These are phyloP conservation scores for Agelas oroides DNA, from an alignment of 37 sponge, comb jelly and placozoan species.

Conservation along the genomic window DNA sequence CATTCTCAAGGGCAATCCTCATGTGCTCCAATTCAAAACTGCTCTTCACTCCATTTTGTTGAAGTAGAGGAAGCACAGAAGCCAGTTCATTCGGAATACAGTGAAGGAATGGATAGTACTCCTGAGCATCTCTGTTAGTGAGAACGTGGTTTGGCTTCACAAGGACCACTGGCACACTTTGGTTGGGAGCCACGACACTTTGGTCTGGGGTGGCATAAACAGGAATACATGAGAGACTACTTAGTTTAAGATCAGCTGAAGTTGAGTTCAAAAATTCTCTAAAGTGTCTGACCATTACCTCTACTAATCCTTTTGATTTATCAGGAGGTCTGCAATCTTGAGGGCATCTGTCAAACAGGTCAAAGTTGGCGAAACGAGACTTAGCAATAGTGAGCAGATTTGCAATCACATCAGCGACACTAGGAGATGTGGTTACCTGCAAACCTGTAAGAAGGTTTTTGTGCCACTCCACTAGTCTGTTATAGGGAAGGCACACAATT, in stretches of 20 bases:
- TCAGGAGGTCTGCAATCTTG: not conserved
- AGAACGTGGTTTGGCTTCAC: slow-evolving; percentile 57
- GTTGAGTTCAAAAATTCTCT: too few species aligned
- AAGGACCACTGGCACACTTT: slow-evolving; percentile 12
- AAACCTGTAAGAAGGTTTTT: too few species aligned
- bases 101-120: slow-evolving; percentile 51
- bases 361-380: slow-evolving; percentile 7
- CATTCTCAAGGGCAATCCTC: slow-evolving; percentile 4
- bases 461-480: too few species aligned
- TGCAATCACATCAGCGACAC: slow-evolving; percentile 34
- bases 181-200: too few species aligned
- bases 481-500: slow-evolving; percentile 16
- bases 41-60: slow-evolving; percentile 5
- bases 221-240: too few species aligned
- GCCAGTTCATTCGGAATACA: not conserved
- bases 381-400: slow-evolving; percentile 43
- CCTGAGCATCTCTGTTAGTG: not conserved
- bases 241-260: too few species aligned
- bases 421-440: not conserved
- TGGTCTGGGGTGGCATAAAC: too few species aligned
- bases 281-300: too few species aligned
- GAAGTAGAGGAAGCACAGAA: not conserved
- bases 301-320: too few species aligned
- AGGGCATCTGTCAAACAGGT: slow-evolving; percentile 43
- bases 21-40: not conserved